Base-by-base conservation (phyloP, 2,113 vertebrate species). In the Pholis gunnellus region DNA sequence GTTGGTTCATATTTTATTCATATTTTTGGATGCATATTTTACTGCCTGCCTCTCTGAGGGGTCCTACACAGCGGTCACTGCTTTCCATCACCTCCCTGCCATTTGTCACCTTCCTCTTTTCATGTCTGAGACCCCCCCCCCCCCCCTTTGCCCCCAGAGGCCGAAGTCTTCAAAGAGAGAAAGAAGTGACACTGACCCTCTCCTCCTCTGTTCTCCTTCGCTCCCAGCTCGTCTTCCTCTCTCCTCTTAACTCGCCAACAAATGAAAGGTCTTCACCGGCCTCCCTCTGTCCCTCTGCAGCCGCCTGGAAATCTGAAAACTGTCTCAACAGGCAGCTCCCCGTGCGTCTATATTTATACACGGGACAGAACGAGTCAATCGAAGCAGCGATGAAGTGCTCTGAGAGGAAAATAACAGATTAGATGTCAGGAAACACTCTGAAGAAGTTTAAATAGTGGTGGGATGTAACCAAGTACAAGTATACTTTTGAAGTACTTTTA, bases 1-100 rank as follows among this genome's bases (percentile, higher is more conserved):
- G n/a, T 52, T 11, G 36, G 13, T 79, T 84, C 70, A 84, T 88
- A 75, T 85, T 84, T 85, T 67, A 82, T 85, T 84, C 82, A 84
- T 79, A n/a, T 74, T 79, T 63, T 2, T 13, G 40, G 71, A 70
- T 27, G 71, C 38, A 4, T 79, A 50, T 71, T 59, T 67, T 65
- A 34, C 70, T 64, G 34, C 14, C 59, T 18, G 40, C 17, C 48
- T 57, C 66, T 72, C 72, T 59, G 75, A 7, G 40, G 54, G 72
- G 36, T 76, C 44, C 61, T 15, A n/a, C 61, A 25, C 68, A 42
- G 57, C 52, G 65, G 69, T 69, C 82, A 72, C 5, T 7, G 46
- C 72, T 36, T 31, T 20, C 69, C 80, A 42, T 44, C 40, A 17
- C 80, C 40, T 60, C 72, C 52, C 34, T 10, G 69, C 54, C 70